phyloP scores from a whole-genome alignment of 2,888 invertebrate species.

The Himalopsyche kuldschensis region DNA sequence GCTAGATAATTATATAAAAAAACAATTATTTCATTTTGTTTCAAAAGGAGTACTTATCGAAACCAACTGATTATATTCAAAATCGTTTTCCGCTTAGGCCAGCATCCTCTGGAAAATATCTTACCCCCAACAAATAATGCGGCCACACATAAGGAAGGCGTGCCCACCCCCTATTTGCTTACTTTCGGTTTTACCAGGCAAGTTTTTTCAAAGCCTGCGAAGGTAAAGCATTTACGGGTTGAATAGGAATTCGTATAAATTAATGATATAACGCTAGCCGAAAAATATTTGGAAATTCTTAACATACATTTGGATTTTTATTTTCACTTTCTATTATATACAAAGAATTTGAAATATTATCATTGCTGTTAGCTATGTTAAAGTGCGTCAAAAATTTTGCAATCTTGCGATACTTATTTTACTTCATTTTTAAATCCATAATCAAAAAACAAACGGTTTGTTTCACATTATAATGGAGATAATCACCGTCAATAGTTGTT shows the following conservation, averaged over 20 bases:
- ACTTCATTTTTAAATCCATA: too few species aligned
- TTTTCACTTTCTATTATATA: too few species aligned
- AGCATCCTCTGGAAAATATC: background rate
- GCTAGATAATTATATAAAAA: too few species aligned
- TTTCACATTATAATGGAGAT: too few species aligned
- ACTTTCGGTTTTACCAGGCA: background rate
- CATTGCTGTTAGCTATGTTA: too few species aligned
- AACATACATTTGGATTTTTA: too few species aligned
- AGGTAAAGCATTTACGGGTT: background rate
- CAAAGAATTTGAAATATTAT: too few species aligned
- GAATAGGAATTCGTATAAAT: background rate
- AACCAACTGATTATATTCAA: background rate
- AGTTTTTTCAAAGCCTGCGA: background rate
- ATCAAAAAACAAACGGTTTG: too few species aligned
- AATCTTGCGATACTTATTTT: too few species aligned
- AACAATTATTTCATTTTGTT: background rate
- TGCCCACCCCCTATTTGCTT: background rate
- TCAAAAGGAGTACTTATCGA: background rate
- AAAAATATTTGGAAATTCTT: background rate
- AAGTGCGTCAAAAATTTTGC: too few species aligned
- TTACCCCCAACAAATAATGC: background rate
- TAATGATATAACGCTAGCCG: background rate
- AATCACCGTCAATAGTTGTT: too few species aligned
- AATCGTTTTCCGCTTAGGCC: background rate
- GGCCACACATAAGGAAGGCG: background rate